phyloP scores from a whole-genome alignment of 2,888 invertebrate genomes.

The Suillia variegata region DNA sequence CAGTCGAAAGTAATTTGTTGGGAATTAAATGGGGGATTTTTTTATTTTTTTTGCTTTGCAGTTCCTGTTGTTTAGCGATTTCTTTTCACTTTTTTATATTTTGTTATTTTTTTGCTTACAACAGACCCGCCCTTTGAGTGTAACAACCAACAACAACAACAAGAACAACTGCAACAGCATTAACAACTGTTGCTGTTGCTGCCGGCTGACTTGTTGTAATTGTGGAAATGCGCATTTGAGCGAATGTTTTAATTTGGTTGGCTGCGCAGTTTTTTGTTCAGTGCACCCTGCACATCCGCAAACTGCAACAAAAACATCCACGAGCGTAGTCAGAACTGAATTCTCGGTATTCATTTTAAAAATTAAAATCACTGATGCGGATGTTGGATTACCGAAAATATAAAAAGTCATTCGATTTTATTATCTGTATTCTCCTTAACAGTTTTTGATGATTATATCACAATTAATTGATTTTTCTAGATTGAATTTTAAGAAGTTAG shows the following conservation, averaged over 20 bases:
- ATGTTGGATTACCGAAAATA: too few relatives aligned
- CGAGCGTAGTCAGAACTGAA: too few relatives aligned
- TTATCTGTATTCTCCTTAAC: too few relatives aligned
- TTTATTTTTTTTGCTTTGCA: slow-evolving; percentile 29
- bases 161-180: slow-evolving; percentile 15
- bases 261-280: slow-evolving; percentile 29
- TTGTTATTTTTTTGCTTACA: slow-evolving; percentile 12
- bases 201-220: slow-evolving; percentile 17
- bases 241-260: slow-evolving; percentile 39
- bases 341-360: too few relatives aligned
- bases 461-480: too few relatives aligned
- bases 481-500: too few relatives aligned
- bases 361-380: too few relatives aligned
- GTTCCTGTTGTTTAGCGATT: slow-evolving; percentile 35
- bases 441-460: too few relatives aligned
- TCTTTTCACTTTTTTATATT: slow-evolving; percentile 4
- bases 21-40: slow-evolving; percentile 17
- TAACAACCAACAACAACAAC: slow-evolving; percentile 36
- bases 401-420: too few relatives aligned
- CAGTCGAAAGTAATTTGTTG: slow-evolving; percentile 10
- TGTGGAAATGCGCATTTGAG: slow-evolving; percentile 22
- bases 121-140: slow-evolving; percentile 30
- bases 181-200: slow-evolving; percentile 11
- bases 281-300: slow-evolving; percentile 3
- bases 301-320: slow-evolving; percentile 10